These are phyloP conservation scores for Halcyon smyrnensis DNA, from an alignment of 2,797 vertebrate species.

Conservation along the genomic window DNA sequence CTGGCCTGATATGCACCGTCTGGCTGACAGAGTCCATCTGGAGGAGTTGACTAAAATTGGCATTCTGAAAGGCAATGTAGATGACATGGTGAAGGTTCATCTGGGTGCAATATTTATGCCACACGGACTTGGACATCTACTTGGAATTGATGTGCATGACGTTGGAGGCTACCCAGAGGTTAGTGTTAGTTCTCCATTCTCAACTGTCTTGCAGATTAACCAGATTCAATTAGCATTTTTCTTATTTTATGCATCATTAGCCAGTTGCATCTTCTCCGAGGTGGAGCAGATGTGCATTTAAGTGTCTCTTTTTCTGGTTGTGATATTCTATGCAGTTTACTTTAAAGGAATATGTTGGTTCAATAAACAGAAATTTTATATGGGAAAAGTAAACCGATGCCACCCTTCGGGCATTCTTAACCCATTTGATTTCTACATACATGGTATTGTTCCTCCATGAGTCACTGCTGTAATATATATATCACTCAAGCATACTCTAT, in stretches of 20 bases:
- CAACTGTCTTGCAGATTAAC: not conserved
- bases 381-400: not conserved
- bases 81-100: conserved; percentile 92
- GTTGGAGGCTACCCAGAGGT: conserved; percentile 97
- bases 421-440: rapidly evolving
- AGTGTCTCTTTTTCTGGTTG: not conserved
- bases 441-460: rapidly evolving
- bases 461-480: not conserved
- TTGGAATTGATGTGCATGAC: conserved; percentile 95
- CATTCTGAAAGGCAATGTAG: conserved; percentile 86
- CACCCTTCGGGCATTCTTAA: not conserved
- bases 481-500: not conserved
- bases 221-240: not conserved
- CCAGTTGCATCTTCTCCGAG: not conserved
- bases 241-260: not conserved
- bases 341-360: not conserved
- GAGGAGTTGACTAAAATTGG: conserved; percentile 90
- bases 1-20: conserved; percentile 94
- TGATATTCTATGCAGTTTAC: not conserved
- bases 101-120: conserved; percentile 97
- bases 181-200: conserved; percentile 48
- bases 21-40: conserved; percentile 91
- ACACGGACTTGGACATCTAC: conserved; percentile 93
- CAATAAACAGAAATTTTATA: not conserved
- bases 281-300: not conserved